Conservation (phyloP, 2,888 invertebrate species). For the Polia nebulosa region DNA sequence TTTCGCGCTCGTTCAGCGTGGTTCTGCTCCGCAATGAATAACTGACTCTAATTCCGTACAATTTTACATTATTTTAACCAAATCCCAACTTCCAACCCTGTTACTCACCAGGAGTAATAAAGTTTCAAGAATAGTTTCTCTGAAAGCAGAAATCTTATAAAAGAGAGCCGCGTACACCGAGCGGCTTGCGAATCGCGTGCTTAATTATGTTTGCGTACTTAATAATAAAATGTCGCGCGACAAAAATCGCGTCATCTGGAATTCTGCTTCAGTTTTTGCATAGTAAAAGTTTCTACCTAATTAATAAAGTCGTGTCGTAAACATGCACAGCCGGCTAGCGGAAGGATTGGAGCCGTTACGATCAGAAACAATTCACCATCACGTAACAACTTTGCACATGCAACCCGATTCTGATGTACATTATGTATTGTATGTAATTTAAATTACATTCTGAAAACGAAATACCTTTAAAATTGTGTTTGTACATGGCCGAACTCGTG, state of each 20-base stretch:
- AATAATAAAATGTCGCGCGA: conserved; percentile 48
- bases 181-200: conserved; percentile 44
- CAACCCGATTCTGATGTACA: conserved; percentile 53
- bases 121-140: conserved; percentile 45
- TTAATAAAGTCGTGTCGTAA: conserved; percentile 73
- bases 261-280: conserved; percentile 66
- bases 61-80: conserved; percentile 48
- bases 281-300: conserved; percentile 73
- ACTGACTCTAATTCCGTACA: conserved; percentile 62
- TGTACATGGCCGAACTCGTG: neutral
- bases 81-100: conserved; percentile 31
- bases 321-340: conserved; percentile 70
- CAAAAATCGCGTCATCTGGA: conserved; percentile 52
- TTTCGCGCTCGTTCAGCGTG: conserved; percentile 79
- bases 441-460: conserved; percentile 26
- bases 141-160: conserved; percentile 39
- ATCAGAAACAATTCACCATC: conserved; percentile 62
- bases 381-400: conserved; percentile 68
- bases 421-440: conserved; percentile 54
- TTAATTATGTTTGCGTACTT: conserved; percentile 46
- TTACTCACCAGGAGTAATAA: conserved; percentile 51
- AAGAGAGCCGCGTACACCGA: conserved; percentile 25
- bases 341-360: conserved; percentile 70
- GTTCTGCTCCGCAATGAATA: conserved; percentile 67
- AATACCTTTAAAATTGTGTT: conserved; percentile 19